A percentile compares a stretch with the other conserved stretches of the same genome.
Evolutionary conservation across 2,888 invertebrate species (phyloP).

Genomic region (Diarsia mendica): DNA sequence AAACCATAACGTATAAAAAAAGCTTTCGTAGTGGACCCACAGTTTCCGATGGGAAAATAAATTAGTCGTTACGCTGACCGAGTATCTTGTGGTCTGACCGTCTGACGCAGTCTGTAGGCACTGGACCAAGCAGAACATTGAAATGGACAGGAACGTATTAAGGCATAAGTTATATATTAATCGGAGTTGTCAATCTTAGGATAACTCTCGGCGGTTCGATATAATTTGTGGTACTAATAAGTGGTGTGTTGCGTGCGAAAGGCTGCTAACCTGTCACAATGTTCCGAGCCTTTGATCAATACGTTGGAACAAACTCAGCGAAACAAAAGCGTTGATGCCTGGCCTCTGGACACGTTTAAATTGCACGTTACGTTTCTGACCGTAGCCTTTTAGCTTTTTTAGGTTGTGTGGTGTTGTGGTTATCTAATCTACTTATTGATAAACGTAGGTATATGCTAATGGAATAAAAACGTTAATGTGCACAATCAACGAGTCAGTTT

Average conservation of each 20-base stretch:
- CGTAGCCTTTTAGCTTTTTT: constrained; percentile 54
- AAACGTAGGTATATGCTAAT: constrained; percentile 49
- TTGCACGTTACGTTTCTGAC: constrained; percentile 52
- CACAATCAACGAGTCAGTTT: constrained; percentile 41
- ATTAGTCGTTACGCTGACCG: constrained; percentile 54
- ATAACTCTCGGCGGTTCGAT: constrained; percentile 23
- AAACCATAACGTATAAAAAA: constrained; percentile 54
- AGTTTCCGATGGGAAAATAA: constrained; percentile 66
- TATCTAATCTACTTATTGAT: constrained; percentile 61
- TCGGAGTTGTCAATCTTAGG: constrained; percentile 40
- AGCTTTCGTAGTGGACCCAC: constrained; percentile 53
- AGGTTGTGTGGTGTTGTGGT: constrained; percentile 41
- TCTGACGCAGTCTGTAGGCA: constrained; percentile 33
- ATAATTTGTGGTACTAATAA: constrained; percentile 51
- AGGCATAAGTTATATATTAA: constrained; percentile 31
- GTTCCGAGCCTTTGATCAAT: constrained; percentile 58
- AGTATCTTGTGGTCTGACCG: constrained; percentile 49
- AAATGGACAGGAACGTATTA: constrained; percentile 32
- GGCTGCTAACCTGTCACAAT: constrained; percentile 58
- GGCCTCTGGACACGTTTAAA: constrained; percentile 59
- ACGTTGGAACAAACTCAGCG: constrained; percentile 46
- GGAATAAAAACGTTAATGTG: constrained; percentile 56
- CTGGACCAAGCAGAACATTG: constrained; percentile 32
- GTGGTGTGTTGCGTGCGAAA: constrained; percentile 51
- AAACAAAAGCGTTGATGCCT: constrained; percentile 46